These are phyloP conservation scores for Eleginops maclovinus DNA, from an alignment of 2,113 vertebrate genomes.

Conservation along the genomic window DNA sequence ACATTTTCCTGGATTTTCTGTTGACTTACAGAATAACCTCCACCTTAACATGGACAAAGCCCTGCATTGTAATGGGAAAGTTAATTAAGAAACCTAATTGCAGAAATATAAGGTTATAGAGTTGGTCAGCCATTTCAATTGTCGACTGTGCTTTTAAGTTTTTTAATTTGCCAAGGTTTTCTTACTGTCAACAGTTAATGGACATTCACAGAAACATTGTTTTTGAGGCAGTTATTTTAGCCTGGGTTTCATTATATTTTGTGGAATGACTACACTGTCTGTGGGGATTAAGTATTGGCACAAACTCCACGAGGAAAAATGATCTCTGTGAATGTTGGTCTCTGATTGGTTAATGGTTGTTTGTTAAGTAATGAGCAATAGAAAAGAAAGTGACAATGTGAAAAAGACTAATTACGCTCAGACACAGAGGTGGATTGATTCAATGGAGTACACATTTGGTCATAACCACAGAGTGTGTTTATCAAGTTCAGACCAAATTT, in stretches of 20 bases:
- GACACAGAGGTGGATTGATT: neutral
- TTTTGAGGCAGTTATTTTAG: neutral
- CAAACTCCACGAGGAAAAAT: neutral
- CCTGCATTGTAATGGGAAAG: neutral
- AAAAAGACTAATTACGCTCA: neutral
- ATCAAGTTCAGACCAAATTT: neutral
- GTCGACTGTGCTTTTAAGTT: no score
- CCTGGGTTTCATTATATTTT: neutral
- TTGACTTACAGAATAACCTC: neutral
- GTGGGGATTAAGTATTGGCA: neutral
- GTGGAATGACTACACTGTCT: neutral
- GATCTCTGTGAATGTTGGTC: neutral
- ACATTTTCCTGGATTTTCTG: neutral
- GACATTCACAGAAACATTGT: slow-evolving; percentile 12
- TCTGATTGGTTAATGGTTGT: neutral
- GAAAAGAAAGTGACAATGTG: no score
- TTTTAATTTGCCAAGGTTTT: slow-evolving; percentile 36
- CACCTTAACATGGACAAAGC: neutral
- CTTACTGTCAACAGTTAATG: neutral
- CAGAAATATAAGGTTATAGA: neutral
- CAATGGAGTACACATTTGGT: neutral
- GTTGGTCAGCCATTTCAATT: neutral
- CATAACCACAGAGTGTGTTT: neutral
- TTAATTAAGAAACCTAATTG: slow-evolving; percentile 29
- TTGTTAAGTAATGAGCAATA: neutral